phyloP scores from a whole-genome alignment of 2,797 vertebrate species.

The Coregonus sp. region DNA sequence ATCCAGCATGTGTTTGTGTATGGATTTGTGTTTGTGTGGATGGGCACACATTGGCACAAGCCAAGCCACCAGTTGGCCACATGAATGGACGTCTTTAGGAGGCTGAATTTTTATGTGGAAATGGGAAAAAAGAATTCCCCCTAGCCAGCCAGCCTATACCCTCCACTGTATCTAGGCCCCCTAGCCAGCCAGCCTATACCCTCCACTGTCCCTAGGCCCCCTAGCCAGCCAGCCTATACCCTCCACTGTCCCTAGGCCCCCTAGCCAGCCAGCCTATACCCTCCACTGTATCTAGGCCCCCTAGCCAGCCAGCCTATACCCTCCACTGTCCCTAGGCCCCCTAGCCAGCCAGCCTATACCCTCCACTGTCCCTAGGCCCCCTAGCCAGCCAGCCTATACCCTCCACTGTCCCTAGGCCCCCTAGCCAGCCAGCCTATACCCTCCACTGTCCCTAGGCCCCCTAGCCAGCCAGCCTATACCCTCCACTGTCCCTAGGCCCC shows the following conservation, averaged over 20 bases:
- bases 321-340: background rate
- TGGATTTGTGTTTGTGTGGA: conserved; percentile 60
- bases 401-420: background rate
- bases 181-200: background rate
- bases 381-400: background rate
- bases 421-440: no score
- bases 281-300: background rate
- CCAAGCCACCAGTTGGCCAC: conserved; percentile 77
- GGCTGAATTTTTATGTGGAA: conserved; percentile 78
- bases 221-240: background rate
- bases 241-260: background rate
- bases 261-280: background rate
- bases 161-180: background rate
- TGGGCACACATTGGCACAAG: conserved; percentile 71
- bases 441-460: background rate
- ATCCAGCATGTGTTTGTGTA: conserved; percentile 50
- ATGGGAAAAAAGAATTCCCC: conserved; percentile 75
- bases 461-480: background rate
- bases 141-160: no score
- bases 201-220: background rate
- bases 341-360: background rate
- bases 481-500: background rate
- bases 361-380: background rate
- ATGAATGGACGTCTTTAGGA: conserved; percentile 73
- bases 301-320: background rate